Evolutionary conservation across 2,888 invertebrate genomes (phyloP).

Genomic region (Resseliella maxima): DNA sequence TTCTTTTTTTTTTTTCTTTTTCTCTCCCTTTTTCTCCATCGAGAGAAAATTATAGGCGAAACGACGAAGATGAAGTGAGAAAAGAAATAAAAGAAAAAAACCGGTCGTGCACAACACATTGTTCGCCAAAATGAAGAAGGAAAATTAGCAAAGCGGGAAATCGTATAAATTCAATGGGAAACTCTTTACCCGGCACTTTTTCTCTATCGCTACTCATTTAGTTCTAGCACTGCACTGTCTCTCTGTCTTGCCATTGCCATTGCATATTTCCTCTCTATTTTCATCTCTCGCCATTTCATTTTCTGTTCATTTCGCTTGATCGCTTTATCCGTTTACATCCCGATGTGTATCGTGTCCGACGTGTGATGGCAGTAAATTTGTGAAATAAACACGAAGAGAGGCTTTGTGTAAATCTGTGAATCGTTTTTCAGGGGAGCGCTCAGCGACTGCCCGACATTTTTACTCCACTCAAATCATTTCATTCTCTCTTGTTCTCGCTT

Average conservation of each 20-base stretch:
- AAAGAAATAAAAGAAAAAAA: background rate
- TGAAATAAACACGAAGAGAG: constrained; percentile 23
- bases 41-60: background rate
- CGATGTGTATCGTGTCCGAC: constrained; percentile 1
- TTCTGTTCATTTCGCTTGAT: background rate
- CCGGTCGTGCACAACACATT: background rate
- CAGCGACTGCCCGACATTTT: background rate
- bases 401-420: background rate
- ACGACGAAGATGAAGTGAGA: background rate
- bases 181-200: background rate
- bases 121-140: background rate
- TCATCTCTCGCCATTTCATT: background rate
- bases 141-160: constrained; percentile 13
- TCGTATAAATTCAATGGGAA: constrained; percentile 27
- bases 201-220: background rate
- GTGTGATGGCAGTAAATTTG: constrained; percentile 25
- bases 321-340: background rate
- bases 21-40: no score
- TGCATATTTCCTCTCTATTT: background rate
- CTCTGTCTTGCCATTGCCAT: background rate
- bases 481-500: background rate
- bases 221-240: background rate
- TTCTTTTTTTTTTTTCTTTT: background rate
- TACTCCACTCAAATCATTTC: background rate
- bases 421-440: background rate